Evolutionary conservation across 2,797 vertebrate genomes (phyloP).

Genomic region (Phylloscopus collybita): DNA sequence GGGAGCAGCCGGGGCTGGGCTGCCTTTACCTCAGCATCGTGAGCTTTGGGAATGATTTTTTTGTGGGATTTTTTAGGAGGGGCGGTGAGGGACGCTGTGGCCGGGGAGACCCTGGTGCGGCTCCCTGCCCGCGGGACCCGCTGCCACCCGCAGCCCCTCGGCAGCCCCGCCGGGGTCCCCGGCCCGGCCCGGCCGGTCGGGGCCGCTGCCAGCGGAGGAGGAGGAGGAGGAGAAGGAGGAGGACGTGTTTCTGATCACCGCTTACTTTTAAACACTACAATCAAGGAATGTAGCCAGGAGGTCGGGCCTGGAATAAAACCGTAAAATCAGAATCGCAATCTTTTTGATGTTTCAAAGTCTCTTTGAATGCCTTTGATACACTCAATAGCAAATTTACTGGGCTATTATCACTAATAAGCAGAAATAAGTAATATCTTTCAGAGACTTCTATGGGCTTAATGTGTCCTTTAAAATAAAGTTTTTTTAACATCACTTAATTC

Average conservation of each 20-base stretch:
- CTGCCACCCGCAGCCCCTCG: background rate
- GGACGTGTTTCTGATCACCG: background rate
- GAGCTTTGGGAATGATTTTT: background rate
- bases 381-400: constrained; percentile 60
- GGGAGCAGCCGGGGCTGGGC: background rate
- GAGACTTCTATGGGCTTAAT: constrained; percentile 48
- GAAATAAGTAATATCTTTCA: constrained; percentile 61
- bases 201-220: background rate
- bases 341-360: constrained; percentile 62
- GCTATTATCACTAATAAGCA: constrained; percentile 68
- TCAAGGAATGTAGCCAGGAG: constrained; percentile 50
- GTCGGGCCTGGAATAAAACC: constrained; percentile 61
- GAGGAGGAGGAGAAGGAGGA: background rate
- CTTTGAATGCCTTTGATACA: constrained; percentile 62
- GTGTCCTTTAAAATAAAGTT: constrained; percentile 53
- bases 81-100: background rate
- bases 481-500: constrained; percentile 27
- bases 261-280: constrained; percentile 34
- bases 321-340: constrained; percentile 63
- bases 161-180: background rate
- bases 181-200: background rate
- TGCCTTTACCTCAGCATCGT: rapidly evolving
- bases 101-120: background rate
- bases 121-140: background rate
- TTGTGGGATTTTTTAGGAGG: rapidly evolving